A percentile compares a stretch with the other conserved stretches of the same genome.
Evolutionary conservation across 2,797 vertebrate genomes (phyloP).

Genomic region (Alouatta caraya): DNA sequence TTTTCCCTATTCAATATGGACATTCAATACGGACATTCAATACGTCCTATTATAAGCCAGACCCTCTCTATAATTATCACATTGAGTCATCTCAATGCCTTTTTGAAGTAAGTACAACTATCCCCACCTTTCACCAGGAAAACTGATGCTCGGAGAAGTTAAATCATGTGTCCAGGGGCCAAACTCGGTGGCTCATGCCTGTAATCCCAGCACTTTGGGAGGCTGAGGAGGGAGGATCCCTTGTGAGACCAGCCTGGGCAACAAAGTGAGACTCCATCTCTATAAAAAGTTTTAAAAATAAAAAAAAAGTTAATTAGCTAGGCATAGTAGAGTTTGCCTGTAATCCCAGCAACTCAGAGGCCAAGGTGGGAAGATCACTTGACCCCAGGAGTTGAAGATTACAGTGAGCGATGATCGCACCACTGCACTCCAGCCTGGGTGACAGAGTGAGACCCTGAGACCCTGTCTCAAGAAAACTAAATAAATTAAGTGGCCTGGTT

Average conservation of each 20-base stretch:
- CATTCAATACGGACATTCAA: background rate
- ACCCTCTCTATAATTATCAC: background rate
- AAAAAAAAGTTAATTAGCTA: background rate
- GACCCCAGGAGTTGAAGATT: background rate
- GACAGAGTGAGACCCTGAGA: background rate
- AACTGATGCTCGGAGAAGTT: background rate
- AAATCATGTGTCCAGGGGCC: background rate
- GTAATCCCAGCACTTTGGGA: background rate
- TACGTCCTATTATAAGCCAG: background rate
- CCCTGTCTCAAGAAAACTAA: background rate
- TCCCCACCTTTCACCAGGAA: background rate
- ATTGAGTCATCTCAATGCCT: background rate
- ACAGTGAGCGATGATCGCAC: background rate
- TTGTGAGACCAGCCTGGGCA: background rate
- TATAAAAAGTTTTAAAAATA: background rate
- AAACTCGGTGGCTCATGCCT: background rate
- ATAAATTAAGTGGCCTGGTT: background rate
- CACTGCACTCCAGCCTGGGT: background rate
- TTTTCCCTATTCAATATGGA: background rate
- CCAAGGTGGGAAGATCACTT: background rate
- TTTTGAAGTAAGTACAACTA: slow-evolving; percentile 24
- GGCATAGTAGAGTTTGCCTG: background rate
- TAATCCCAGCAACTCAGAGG: background rate
- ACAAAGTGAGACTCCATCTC: background rate
- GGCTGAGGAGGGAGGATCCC: background rate